These are phyloP conservation scores for Clostera curtula DNA, from an alignment of 2,888 invertebrate genomes.

Conservation along the genomic window DNA sequence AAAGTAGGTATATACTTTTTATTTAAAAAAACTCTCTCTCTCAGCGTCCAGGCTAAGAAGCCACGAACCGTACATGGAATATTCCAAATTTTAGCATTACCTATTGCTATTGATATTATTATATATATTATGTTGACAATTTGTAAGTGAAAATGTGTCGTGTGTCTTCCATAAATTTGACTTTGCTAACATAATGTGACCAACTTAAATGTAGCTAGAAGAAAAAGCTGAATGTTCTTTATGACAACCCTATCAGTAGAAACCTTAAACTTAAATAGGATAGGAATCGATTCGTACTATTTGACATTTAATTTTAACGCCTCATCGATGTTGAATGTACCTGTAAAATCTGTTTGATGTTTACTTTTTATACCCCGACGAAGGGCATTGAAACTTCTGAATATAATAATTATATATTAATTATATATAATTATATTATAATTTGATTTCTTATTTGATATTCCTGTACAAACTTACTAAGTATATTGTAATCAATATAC, in stretches of 20 bases:
- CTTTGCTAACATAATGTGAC: too few species aligned
- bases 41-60: too few species aligned
- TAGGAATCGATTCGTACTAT: slow-evolving; percentile 16
- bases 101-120: too few species aligned
- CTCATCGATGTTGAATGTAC: slow-evolving; percentile 5
- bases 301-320: slow-evolving; percentile 7
- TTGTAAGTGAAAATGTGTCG: too few species aligned
- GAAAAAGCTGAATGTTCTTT: neutral
- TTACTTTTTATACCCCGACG: too few species aligned
- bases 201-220: too few species aligned
- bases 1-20: slow-evolving; percentile 2
- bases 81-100: too few species aligned
- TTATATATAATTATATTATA: neutral
- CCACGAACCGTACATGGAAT: too few species aligned
- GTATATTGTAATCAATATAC: neutral
- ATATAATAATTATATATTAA: neutral
- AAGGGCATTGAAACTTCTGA: too few species aligned
- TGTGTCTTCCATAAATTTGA: too few species aligned
- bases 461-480: neutral
- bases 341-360: slow-evolving; percentile 1
- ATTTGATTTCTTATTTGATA: neutral
- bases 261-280: too few species aligned
- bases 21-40: slow-evolving; percentile 3
- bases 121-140: too few species aligned
- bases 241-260: neutral